Conservation (phyloP, 2,888 invertebrate genomes). For the Mantis religiosa region DNA sequence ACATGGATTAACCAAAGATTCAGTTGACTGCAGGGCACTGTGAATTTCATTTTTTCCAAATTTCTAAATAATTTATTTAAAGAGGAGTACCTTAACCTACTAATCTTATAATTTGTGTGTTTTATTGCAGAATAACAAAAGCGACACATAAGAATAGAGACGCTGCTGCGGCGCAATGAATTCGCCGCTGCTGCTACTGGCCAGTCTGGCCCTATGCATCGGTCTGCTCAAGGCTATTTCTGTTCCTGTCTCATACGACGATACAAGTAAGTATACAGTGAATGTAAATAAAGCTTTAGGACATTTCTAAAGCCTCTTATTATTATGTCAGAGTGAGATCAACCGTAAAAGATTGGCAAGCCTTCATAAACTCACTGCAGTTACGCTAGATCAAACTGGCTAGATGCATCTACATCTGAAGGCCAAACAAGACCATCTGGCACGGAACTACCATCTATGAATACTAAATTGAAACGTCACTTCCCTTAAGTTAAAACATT, state of each 20-base stretch:
- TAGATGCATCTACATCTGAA: neutral
- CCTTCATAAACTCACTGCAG: neutral
- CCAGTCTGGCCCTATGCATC: neutral
- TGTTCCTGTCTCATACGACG: slow-evolving; percentile 11
- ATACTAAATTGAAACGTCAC: neutral
- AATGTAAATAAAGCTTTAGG: neutral
- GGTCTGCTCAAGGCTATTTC: neutral
- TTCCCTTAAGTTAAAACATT: neutral
- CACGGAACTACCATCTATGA: neutral
- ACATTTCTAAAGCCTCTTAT: neutral
- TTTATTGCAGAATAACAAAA: neutral
- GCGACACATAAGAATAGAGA: neutral
- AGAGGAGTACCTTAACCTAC: no score
- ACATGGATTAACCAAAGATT: no score
- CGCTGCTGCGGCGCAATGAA: neutral
- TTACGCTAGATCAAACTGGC: neutral
- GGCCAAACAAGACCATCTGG: neutral
- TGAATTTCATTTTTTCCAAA: no score
- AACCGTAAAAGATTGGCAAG: neutral
- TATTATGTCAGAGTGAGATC: neutral
- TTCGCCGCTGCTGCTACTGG: neutral
- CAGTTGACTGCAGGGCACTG: no score
- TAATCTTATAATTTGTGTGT: neutral
- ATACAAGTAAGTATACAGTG: neutral
- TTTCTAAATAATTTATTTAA: no score